Conservation (phyloP, 2,797 vertebrate genomes). For the Taeniopygia guttata region DNA sequence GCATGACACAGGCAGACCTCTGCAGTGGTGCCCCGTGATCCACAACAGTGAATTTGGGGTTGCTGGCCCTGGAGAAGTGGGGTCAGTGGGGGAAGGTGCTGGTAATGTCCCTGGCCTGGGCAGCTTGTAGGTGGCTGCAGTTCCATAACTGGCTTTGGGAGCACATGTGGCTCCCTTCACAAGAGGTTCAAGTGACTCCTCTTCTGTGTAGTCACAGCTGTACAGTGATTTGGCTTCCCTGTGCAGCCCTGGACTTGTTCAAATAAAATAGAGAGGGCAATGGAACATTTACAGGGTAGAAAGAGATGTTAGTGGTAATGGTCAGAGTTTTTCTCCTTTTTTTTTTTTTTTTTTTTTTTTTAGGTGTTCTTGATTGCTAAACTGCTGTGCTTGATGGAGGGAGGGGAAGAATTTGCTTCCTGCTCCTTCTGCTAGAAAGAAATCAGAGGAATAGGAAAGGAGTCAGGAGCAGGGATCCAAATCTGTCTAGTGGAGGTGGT, state of each 20-base stretch:
- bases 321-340: background rate
- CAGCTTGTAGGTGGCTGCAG: background rate
- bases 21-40: background rate
- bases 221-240: background rate
- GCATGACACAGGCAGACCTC: fast-evolving
- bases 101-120: fast-evolving
- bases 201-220: background rate
- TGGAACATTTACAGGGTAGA: background rate
- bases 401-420: background rate
- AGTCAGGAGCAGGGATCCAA: background rate
- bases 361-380: background rate
- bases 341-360: too few relatives aligned
- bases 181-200: background rate
- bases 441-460: background rate
- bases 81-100: background rate
- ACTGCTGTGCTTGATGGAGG: background rate
- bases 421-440: background rate
- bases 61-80: background rate
- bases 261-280: background rate
- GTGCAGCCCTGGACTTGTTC: background rate
- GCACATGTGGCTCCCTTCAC: fast-evolving
- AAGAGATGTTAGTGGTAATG: background rate
- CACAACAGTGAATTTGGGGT: fast-evolving
- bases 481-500: background rate
- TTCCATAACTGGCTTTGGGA: background rate